Conservation (phyloP, 1,140 invertebrate genomes). For the Eriocheir sinensis region DNA sequence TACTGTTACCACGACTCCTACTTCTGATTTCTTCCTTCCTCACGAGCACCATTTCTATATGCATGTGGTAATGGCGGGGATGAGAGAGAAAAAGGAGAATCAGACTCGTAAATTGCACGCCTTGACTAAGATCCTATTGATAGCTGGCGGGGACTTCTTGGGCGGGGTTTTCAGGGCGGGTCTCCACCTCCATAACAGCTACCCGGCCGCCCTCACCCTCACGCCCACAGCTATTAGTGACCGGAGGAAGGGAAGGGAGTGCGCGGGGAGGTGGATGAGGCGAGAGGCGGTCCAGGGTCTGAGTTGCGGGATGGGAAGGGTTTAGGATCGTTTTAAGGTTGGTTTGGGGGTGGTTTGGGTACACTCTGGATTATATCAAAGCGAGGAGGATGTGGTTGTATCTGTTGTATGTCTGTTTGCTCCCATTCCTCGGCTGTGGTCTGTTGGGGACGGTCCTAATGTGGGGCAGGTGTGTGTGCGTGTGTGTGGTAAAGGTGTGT, state of each 20-base stretch:
- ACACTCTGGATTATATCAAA: not conserved
- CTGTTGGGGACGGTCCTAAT: too few relatives aligned
- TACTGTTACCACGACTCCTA: not conserved
- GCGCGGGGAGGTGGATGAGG: too few relatives aligned
- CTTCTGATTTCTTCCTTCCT: not conserved
- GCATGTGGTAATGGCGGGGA: not conserved
- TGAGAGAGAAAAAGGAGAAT: not conserved
- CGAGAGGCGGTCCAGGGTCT: too few relatives aligned
- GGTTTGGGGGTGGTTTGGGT: not conserved
- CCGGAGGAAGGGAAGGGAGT: not conserved
- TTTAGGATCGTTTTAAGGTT: too few relatives aligned
- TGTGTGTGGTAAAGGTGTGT: too few relatives aligned
- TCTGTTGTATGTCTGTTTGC: too few relatives aligned
- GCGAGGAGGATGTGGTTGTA: not conserved
- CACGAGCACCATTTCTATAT: too few relatives aligned
- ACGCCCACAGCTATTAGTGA: not conserved
- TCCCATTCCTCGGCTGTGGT: too few relatives aligned
- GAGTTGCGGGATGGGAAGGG: too few relatives aligned
- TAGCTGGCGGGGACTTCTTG: not conserved
- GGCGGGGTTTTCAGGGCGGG: not conserved
- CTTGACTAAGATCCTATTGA: not conserved
- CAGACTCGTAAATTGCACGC: conserved; percentile 18
- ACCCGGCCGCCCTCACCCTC: not conserved
- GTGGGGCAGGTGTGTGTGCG: too few relatives aligned
- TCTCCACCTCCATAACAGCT: not conserved